phyloP scores from a whole-genome alignment of 2,113 vertebrate genomes.

The Rhadina sibilatrix region DNA sequence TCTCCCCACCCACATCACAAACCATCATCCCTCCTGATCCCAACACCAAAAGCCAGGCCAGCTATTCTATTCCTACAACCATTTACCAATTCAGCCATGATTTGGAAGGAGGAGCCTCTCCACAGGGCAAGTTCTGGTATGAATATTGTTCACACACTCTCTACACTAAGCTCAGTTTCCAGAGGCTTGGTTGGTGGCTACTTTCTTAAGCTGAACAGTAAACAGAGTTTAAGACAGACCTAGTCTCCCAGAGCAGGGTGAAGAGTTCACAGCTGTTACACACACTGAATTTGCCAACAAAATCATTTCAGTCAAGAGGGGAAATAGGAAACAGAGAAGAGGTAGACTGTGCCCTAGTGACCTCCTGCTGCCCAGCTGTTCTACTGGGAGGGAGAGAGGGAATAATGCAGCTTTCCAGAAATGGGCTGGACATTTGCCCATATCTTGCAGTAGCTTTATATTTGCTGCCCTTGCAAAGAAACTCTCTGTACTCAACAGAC shows the following conservation, averaged over 20 bases:
- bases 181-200: not conserved
- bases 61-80: not conserved
- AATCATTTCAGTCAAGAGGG: constrained; percentile 30
- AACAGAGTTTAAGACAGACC: not conserved
- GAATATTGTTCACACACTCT: not conserved
- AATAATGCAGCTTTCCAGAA: constrained; percentile 14
- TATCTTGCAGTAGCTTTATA: constrained; percentile 31
- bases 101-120: not conserved
- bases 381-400: not conserved
- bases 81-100: not conserved
- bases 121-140: not conserved
- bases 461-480: constrained; percentile 55
- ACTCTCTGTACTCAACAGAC: not conserved
- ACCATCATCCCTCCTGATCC: not conserved
- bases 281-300: constrained; percentile 10
- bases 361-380: not conserved
- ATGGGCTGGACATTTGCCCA: not conserved
- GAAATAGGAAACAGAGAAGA: not conserved
- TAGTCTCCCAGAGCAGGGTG: not conserved
- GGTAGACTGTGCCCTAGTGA: not conserved
- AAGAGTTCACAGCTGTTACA: constrained; percentile 41
- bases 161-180: not conserved
- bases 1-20: not conserved
- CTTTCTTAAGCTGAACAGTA: constrained; percentile 28
- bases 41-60: not conserved